phyloP scores from a whole-genome alignment of 2,113 vertebrate species.

The Speoplatyrhinus poulsoni region DNA sequence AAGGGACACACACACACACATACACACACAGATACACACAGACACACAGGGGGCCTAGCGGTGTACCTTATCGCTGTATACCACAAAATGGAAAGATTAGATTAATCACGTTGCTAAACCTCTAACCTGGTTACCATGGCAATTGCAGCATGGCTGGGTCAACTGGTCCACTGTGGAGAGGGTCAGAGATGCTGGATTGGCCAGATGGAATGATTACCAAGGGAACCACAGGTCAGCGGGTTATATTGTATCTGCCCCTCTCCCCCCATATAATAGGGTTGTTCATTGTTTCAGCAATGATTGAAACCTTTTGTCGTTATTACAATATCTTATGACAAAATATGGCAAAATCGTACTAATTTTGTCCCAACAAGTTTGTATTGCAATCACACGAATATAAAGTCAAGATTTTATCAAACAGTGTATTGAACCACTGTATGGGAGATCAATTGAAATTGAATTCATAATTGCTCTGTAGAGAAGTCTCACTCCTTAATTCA shows the following conservation, averaged over 20 bases:
- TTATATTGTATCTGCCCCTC: conserved; percentile 19
- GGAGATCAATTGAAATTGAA: conserved; percentile 69
- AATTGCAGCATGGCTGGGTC: conserved; percentile 57
- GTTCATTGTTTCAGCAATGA: neutral
- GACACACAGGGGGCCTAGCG: conserved; percentile 37
- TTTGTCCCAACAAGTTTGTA: too few relatives aligned
- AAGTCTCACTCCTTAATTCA: conserved; percentile 60
- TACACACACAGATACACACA: conserved; percentile 27
- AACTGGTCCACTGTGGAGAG: conserved; percentile 43
- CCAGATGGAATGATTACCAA: conserved; percentile 43
- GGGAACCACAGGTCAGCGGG: conserved; percentile 50
- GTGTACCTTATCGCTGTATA: conserved; percentile 55
- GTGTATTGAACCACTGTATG: conserved; percentile 29
- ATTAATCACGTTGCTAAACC: conserved; percentile 75
- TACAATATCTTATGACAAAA: too few relatives aligned
- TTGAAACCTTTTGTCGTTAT: too few relatives aligned
- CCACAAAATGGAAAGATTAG: conserved; percentile 73
- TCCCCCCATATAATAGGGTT: neutral
- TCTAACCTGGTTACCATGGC: conserved; percentile 78
- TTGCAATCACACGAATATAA: too few relatives aligned
- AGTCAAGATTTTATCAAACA: neutral
- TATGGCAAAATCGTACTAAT: too few relatives aligned
- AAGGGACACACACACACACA: conserved; percentile 29
- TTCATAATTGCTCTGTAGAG: conserved; percentile 63
- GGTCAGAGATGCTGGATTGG: conserved; percentile 40